Conservation (phyloP, 2,888 invertebrate species). For the Eretmocerus hayati region DNA sequence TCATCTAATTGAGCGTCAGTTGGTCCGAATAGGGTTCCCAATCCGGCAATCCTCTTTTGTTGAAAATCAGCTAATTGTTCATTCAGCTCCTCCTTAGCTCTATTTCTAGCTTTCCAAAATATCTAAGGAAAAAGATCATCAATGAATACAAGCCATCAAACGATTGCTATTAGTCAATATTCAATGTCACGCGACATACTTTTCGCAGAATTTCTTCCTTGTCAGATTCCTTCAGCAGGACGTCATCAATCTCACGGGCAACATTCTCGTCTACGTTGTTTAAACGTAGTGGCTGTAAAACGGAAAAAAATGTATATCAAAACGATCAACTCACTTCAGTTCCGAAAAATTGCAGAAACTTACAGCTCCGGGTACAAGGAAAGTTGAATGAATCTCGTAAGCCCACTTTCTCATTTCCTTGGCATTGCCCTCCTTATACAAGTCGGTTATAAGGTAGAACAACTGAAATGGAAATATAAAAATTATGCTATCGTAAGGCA, state of each 20-base stretch:
- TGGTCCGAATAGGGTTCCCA: conserved; percentile 85
- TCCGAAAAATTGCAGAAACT: conserved; percentile 38
- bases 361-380: conserved; percentile 83
- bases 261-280: conserved; percentile 78
- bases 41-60: conserved; percentile 80
- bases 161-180: too few relatives aligned
- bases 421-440: conserved; percentile 75
- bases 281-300: conserved; percentile 67
- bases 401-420: conserved; percentile 97
- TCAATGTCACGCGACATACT: too few relatives aligned
- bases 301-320: not conserved
- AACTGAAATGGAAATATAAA: conserved; percentile 50
- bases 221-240: conserved; percentile 74
- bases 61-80: conserved; percentile 79
- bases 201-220: conserved; percentile 84
- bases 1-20: conserved; percentile 71
- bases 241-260: conserved; percentile 84
- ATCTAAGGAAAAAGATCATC: conserved; percentile 44
- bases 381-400: conserved; percentile 96
- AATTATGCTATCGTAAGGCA: too few relatives aligned
- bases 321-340: not conserved
- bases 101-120: conserved; percentile 81
- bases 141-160: too few relatives aligned
- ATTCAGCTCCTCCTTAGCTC: conserved; percentile 74
- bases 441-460: conserved; percentile 87